Base-by-base conservation (phyloP, 2,888 invertebrate species). In the Rhagonycha lutea region DNA sequence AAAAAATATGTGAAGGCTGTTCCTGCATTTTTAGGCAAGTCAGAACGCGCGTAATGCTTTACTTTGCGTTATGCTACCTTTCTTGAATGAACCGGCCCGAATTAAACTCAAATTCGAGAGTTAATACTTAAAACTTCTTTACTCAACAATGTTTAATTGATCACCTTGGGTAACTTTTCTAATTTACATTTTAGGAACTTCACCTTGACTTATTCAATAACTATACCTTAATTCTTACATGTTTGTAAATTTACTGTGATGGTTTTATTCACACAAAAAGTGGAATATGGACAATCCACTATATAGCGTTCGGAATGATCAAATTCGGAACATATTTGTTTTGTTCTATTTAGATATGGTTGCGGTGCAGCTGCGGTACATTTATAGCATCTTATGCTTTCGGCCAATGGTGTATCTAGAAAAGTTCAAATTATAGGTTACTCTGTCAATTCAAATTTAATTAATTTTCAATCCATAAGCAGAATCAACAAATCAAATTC, bases 181-280 rank as follows among this genome's bases (percentile, higher is more conserved):
- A 11, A 47, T n/a, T 47, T 47, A 4, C n/a, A 12, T 11, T 32
- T 0, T 32, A 32, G 12, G 5, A 47, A 32, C 7, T 47, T 47
- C 47, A 47, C 47, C 47, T 47, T 47, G 47, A 47, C 47, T 47
- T 47, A 47, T 47, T n/a, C n/a, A n/a, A n/a, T 47, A 47, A n/a
- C n/a, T n/a, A 47, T 7, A 47, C n/a, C n/a, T n/a, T n/a, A n/a
- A 47, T 47, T 70, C 62, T 73, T 75, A 88, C 90, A 86, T 87
- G 93, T 93, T 91, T 89, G 94, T 80, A 91, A 91, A 82, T 94
- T 90, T 78, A 92, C 89, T 80, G 90, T 90, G 78, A 92, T 91
- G 69, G 92, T 92, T 83, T 92, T 92, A 86, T 95, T 96, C 89
- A 94, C 91, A 84, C 96, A 96, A 90, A 95, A 93, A 1, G 96